A percentile compares a stretch with the other conserved stretches of the same genome.
These are phyloP conservation scores for Psammodynastes pulverulentus DNA, from an alignment of 2,113 vertebrate species.

Conservation along the genomic window DNA sequence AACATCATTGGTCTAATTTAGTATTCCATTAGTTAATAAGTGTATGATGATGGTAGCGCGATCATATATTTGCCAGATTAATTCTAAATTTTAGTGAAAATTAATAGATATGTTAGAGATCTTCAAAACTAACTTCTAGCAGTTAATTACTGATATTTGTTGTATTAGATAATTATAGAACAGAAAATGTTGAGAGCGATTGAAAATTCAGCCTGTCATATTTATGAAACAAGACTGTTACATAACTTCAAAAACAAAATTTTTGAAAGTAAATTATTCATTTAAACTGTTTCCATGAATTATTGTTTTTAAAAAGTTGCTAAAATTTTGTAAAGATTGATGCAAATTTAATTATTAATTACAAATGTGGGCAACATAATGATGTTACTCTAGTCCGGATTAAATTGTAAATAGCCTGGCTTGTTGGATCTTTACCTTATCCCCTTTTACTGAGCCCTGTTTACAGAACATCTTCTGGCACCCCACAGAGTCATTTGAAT, in stretches of 20 bases:
- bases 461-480: slow-evolving; percentile 78
- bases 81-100: background rate
- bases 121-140: background rate
- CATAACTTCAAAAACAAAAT: background rate
- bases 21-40: background rate
- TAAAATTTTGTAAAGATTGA: slow-evolving; percentile 37
- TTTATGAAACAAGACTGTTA: background rate
- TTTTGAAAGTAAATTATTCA: background rate
- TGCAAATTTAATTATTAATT: slow-evolving; percentile 47
- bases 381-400: slow-evolving; percentile 53
- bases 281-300: background rate
- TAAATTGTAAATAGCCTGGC: slow-evolving; percentile 50
- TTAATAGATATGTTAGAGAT: background rate
- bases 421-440: slow-evolving; percentile 60
- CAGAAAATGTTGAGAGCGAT: background rate
- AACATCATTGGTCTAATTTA: background rate
- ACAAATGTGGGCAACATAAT: slow-evolving; percentile 29
- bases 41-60: background rate
- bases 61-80: too few species aligned
- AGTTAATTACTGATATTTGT: background rate
- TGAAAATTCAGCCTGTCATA: background rate
- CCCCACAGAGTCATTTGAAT: slow-evolving; percentile 80
- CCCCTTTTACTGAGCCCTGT: slow-evolving; percentile 67
- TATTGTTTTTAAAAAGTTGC: background rate
- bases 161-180: background rate